Conservation (phyloP, 1,140 invertebrate species). For the Theocolax elegans region DNA sequence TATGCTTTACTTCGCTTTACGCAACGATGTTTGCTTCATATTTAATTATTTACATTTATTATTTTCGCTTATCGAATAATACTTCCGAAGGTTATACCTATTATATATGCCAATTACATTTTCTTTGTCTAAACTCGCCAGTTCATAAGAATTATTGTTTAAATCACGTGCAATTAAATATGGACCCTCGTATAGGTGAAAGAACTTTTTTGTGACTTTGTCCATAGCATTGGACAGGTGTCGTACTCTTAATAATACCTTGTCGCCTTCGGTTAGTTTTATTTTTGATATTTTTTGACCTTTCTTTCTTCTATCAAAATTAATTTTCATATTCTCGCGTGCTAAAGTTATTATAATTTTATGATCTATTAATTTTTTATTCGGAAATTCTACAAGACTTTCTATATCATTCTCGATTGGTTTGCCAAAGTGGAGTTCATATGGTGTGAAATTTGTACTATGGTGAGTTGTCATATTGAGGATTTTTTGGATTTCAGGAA, state of each 20-base stretch:
- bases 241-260: conserved; percentile 31
- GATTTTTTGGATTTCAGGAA: neutral
- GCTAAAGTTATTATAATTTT: neutral
- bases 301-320: conserved; percentile 17
- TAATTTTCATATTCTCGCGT: conserved; percentile 3
- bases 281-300: conserved; percentile 12
- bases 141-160: neutral
- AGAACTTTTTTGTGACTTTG: neutral
- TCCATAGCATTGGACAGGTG: neutral
- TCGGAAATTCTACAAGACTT: neutral
- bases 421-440: neutral
- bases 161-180: neutral
- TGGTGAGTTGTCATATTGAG: neutral
- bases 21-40: no score
- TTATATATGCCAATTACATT: neutral
- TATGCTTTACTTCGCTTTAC: no score
- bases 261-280: neutral
- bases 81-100: no score
- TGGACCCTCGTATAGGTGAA: neutral
- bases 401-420: neutral
- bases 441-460: neutral
- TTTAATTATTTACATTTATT: neutral
- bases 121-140: neutral
- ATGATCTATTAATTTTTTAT: neutral
- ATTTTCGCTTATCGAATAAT: neutral